Evolutionary conservation across 2,797 vertebrate species (phyloP), one percentile per base, ranked within the genome.

Genomic region (Myotis vivesi): DNA sequence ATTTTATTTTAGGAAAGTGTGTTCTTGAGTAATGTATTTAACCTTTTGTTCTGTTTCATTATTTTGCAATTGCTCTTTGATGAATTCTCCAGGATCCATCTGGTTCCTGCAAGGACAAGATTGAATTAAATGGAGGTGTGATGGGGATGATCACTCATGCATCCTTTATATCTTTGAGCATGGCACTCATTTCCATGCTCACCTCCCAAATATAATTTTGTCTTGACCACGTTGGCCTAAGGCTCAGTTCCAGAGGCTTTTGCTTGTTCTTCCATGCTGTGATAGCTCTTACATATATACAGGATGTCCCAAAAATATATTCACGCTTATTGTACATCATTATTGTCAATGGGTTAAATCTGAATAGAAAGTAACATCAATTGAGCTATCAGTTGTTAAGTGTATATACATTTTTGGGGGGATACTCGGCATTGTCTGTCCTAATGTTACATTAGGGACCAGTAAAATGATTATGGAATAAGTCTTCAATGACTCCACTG

Each of bases 31-130:
- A 87, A 72, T 49, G 11, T 79, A 17, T 71, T 10, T 57, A 77
- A 95, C 41, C 91, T 6, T 57, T 88, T 69, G 8, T 82, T 92
- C 59, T 46, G 38, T 49, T 59, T 93, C 13, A 76, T 90, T 95
- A 87, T 59, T 76, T 80, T 93, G 13, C 6, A 81, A 7, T 72
- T 95, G 51, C 92, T 94, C 76, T 76, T 81, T 44, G 22, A 72
- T 12, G 6, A 72, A 76, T 30, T 87, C 15, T 66, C 13, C 16
- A 86, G 16, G 20, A 72, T 72, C n/a, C 30, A n/a, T 51, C 16
- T 73, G 28, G 30, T 76, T 89, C 80, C 17, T 20, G 6, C 2
- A 72, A 38, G 22, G 5, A 28, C 8, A 46, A 30, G 72, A 80
- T 12, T 38, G 22, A 88, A 46, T 51, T 44, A 38, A 89, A 84